Evolutionary conservation across 2,888 invertebrate species (phyloP), one percentile per base, ranked within the genome.

Genomic region (Pheosia gnoma): DNA sequence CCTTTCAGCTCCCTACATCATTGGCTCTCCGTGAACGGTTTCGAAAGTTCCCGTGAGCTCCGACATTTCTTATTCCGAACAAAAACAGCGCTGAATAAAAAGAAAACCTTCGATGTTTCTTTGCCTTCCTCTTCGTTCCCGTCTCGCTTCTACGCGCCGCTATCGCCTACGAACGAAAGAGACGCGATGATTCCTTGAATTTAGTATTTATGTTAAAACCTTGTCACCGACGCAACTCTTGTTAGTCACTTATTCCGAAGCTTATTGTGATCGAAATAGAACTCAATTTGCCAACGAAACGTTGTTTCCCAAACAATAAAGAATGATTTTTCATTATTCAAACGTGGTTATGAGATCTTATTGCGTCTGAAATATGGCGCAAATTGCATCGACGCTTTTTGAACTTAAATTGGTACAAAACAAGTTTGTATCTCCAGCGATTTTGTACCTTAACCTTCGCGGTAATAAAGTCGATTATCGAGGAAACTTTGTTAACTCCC

Each of bases 161-260:
- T 3, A 8, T 1, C 8, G 37, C 0, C 5, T 36, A 43, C 8
- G 61, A 9, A 45, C 0, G 65, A 70, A 7, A 10, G 66, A 59
- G 70, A 68, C 49, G 56, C 52, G 38, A 41, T 3, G 37, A 37
- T 36, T 39, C 55, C 38, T 57, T 63, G 59, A 58, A 62, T 62
- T 61, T 61, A 67, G 59, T 74, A 63, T 73, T 71, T 65, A 65
- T 63, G 55, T 66, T 70, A 53, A 65, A 70, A 71, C 63, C 63
- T 70, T 68, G 74, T 74, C 74, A 74, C 54, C 67, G 60, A 56
- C 61, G 65, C 61, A 64, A 59, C 57, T 59, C 10, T 59, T 58
- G 10, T 10, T 25, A 5, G 10, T 7, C 7, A 6, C 25, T 36
- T 54, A 67, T 62, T 57, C 10, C 67, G 57, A 55, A 63, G 70